Evolutionary conservation across 2,113 vertebrate species (phyloP), one percentile per base, ranked within the genome.

Genomic region (Scatophagus argus): DNA sequence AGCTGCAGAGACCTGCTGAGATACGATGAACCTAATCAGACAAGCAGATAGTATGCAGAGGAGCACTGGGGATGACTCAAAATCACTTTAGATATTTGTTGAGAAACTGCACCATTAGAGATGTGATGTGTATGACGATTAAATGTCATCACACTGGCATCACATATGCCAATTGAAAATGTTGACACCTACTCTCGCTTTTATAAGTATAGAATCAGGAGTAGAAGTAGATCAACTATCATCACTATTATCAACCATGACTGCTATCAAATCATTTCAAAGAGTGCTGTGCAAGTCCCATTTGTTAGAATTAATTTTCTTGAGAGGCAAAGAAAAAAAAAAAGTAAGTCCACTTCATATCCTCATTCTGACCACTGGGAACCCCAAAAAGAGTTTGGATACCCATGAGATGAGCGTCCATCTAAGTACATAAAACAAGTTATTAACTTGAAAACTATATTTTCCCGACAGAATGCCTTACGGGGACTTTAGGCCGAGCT

Each of bases 381-480:
- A 14, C 8, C 58, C 52, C 32, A 63, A 58, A 73, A 72, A 47
- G 46, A 72, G 54, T 41, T 36, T 55, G 21, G 23, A 78, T 29
- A 23, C 75, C 77, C 81, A 10, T 11, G 77, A 87, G 88, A 86
- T 27, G 25, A 23, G 60, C 25, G 25, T 75, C 72, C 38, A 29
- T 86, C 81, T 78, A 83, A 75, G 77, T 75, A 67, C 79, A 83
- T 85, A 67, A 87, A 90, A 84, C 70, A 83, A 84, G 81, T 87
- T 83, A 88, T 87, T 89, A 87, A 86, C 65, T 87, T 86, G 72
- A 87, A 88, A 91, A 90, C 65, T 75, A 76, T 77, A 89, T 86
- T 87, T 87, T 84, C 43, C 87, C 38, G 23, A 88, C 89, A 90
- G 81, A 43, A 23, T 36, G 49, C 74, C 88, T 87, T 68, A 23